Evolutionary conservation across 2,797 vertebrate species (phyloP).

Genomic region (Alcedo quadribrachys): DNA sequence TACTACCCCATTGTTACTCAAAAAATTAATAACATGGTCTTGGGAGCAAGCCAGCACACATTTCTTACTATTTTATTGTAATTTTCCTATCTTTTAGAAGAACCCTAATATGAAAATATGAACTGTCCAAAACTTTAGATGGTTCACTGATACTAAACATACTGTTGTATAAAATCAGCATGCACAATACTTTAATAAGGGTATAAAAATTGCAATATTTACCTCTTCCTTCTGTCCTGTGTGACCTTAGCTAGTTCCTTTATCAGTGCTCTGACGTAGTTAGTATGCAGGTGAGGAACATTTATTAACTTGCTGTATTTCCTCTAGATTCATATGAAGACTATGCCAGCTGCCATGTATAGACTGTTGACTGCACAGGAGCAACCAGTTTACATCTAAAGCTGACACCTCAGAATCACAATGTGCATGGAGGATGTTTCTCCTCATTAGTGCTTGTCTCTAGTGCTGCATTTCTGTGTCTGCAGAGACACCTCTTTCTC

Average conservation of each 20-base stretch:
- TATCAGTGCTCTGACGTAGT: neutral
- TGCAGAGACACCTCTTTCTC: conserved; percentile 65
- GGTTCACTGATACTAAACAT: neutral
- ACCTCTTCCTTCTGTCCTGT: neutral
- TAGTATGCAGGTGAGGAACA: neutral
- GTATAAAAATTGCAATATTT: neutral
- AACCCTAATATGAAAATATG: neutral
- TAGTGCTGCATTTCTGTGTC: conserved; percentile 80
- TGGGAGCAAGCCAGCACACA: neutral
- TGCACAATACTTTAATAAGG: neutral
- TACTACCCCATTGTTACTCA: neutral
- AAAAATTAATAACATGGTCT: neutral
- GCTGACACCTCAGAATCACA: neutral
- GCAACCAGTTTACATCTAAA: conserved; percentile 84
- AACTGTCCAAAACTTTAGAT: neutral
- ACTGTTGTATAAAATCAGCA: neutral
- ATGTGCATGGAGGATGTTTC: conserved; percentile 77
- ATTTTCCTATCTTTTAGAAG: neutral
- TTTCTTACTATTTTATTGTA: neutral
- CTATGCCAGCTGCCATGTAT: conserved; percentile 99
- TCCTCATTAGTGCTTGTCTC: conserved; percentile 78
- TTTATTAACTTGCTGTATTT: neutral
- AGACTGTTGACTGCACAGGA: conserved; percentile 96
- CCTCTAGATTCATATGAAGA: conserved; percentile 97
- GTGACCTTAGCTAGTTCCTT: neutral